A percentile compares a stretch with the other conserved stretches of the same genome.
These are phyloP conservation scores for Lithobates sylvaticus DNA, from an alignment of 2,797 vertebrate genomes.

Conservation along the genomic window DNA sequence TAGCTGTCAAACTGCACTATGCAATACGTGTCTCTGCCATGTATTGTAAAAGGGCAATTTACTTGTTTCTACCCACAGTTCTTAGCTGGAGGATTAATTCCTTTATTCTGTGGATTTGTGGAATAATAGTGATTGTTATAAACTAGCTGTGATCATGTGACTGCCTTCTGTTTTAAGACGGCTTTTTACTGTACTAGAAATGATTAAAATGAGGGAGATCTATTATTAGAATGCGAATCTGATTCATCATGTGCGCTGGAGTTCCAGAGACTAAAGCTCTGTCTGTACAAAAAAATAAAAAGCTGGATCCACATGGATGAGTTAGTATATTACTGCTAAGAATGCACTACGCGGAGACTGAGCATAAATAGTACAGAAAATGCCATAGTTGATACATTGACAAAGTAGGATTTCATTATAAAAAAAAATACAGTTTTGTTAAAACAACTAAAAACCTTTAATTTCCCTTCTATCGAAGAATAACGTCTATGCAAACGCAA, in stretches of 20 bases:
- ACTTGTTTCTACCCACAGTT: background rate
- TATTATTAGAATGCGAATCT: background rate
- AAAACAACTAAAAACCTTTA: background rate
- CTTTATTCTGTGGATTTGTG: conserved; percentile 8
- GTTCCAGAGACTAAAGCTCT: background rate
- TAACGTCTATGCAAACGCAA: background rate
- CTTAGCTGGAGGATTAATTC: conserved; percentile 15
- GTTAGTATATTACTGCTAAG: background rate
- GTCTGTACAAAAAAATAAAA: conserved; percentile 2
- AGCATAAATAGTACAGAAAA: background rate
- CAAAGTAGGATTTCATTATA: background rate
- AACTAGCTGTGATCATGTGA: background rate
- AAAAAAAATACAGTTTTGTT: background rate
- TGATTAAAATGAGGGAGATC: conserved; percentile 15
- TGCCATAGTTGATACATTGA: background rate
- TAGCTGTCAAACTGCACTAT: background rate
- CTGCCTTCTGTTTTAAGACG: conserved; percentile 8
- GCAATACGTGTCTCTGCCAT: background rate
- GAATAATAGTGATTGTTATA: conserved; percentile 32
- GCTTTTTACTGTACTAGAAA: conserved; percentile 27
- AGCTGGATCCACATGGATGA: background rate
- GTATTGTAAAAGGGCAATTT: background rate
- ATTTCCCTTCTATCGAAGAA: background rate
- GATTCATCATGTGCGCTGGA: background rate
- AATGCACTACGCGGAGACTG: background rate